Evolutionary conservation across 2,888 invertebrate species (phyloP), one percentile per base, ranked within the genome.

Genomic region (Cantharis rustica): DNA sequence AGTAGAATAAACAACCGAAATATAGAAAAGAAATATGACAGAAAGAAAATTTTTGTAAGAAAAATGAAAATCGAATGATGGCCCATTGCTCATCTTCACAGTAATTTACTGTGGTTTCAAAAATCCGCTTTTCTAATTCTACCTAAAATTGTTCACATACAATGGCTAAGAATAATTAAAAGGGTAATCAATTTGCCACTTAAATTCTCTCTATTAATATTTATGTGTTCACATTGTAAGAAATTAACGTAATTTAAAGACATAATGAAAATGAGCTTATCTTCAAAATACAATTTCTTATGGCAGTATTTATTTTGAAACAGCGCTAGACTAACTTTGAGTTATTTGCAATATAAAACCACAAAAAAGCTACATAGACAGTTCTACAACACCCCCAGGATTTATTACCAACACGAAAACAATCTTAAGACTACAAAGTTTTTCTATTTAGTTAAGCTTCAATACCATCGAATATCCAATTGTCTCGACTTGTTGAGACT

Each of bases 321-420:
- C 47, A 47, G 47, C 47, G 47, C 47, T 47, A 47, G 47, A 47
- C 47, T 47, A 47, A 47, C 47, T 47, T 47, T 47, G 47, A 47
- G 47, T 47, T 47, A 47, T 47, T 47, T 47, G 47, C 47, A 47
- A 47, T 47, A 47, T 47, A 47, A 47, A 66, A 66, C 64, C 64
- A 16, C 64, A 66, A 66, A 66, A 66, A 66, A 66, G 23, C 20
- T 66, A 17, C 16, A 20, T 20, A 66, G 64, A 66, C 64, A 23
- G 17, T 61, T 72, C 61, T 71, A 68, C 75, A 75, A 68, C 71
- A 75, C 71, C 68, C 71, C 47, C 11, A 75, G 62, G 71, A 75
- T 75, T 75, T 71, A 75, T 75, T 75, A 75, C 68, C 71, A 17
- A 71, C 61, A 26, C 64, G 75, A 75, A 71, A 71, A 68, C 70